phyloP scores from a whole-genome alignment of 2,797 vertebrate genomes.

The Atherinosoma microstoma region DNA sequence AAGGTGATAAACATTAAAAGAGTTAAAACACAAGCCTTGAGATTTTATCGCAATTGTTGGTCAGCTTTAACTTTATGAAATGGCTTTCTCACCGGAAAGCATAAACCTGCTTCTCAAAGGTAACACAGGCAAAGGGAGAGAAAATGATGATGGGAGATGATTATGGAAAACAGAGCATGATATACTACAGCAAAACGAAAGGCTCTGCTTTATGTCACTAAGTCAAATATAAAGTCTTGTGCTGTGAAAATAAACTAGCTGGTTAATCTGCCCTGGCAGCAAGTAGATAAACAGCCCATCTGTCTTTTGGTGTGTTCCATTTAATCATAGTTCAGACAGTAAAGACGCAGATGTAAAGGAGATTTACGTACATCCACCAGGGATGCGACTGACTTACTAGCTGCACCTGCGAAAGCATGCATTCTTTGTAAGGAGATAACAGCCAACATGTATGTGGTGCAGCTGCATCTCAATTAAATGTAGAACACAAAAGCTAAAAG shows the following conservation, averaged over 20 bases:
- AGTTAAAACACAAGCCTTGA: conserved; percentile 16
- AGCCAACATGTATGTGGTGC: too few relatives aligned
- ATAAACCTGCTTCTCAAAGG: conserved; percentile 37
- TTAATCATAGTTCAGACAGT: background rate
- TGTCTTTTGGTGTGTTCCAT: conserved; percentile 16
- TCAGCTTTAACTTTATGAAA: conserved; percentile 36
- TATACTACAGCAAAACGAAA: conserved; percentile 31
- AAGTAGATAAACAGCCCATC: conserved; percentile 37
- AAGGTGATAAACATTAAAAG: conserved; percentile 29
- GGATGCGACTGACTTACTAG: too few relatives aligned
- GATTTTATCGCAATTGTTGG: conserved; percentile 38
- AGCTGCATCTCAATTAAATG: background rate
- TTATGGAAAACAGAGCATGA: conserved; percentile 10
- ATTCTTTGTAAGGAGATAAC: too few relatives aligned
- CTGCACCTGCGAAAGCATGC: too few relatives aligned
- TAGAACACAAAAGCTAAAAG: background rate
- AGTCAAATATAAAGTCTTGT: conserved; percentile 27
- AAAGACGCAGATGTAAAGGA: background rate
- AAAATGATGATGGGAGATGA: conserved; percentile 12
- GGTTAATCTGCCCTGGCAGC: conserved; percentile 48
- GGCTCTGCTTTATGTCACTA: conserved; percentile 1
- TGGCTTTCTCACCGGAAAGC: conserved; percentile 13
- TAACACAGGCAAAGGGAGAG: conserved; percentile 8
- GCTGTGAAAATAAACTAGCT: conserved; percentile 49
- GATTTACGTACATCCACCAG: background rate